These are phyloP conservation scores for Lissocephala sabroskyi DNA, from an alignment of 2,888 invertebrate genomes.

Conservation along the genomic window DNA sequence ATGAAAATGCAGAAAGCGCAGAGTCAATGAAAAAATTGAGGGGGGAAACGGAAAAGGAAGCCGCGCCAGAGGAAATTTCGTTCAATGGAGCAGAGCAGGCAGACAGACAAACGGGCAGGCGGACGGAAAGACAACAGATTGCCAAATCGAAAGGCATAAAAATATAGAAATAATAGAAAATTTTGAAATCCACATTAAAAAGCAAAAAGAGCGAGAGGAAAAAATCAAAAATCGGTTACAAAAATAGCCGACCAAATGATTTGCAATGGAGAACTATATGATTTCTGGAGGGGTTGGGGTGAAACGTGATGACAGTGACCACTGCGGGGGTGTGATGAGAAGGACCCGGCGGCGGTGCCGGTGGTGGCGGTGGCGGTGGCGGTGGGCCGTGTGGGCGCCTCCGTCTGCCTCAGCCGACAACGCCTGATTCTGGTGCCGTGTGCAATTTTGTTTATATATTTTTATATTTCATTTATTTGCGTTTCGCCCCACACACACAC, in stretches of 20 bases:
- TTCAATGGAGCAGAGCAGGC: constrained; percentile 28
- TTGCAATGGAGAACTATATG: constrained; percentile 46
- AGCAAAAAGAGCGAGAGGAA: too few species aligned
- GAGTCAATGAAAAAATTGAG: background rate
- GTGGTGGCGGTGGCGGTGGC: background rate
- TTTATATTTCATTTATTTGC: constrained; percentile 33
- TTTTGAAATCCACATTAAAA: constrained; percentile 6
- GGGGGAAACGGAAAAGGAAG: constrained; percentile 31
- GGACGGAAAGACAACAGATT: constrained; percentile 41
- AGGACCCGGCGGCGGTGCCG: constrained; percentile 9
- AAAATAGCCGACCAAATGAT: constrained; percentile 66
- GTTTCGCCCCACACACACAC: constrained; percentile 26
- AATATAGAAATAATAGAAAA: constrained; percentile 34
- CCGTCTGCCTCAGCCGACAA: constrained; percentile 12
- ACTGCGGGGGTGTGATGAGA: constrained; percentile 8
- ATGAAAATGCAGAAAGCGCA: background rate
- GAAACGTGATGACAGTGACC: constrained; percentile 50
- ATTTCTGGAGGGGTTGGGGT: background rate
- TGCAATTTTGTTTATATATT: constrained; percentile 71
- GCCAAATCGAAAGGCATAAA: constrained; percentile 53
- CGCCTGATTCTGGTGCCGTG: constrained; percentile 61
- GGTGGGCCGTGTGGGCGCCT: constrained; percentile 47
- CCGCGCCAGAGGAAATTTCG: constrained; percentile 45
- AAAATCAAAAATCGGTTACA: constrained; percentile 53
- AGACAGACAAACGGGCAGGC: background rate